Conservation (phyloP, 2,113 vertebrate genomes). For the Hippotragus niger region DNA sequence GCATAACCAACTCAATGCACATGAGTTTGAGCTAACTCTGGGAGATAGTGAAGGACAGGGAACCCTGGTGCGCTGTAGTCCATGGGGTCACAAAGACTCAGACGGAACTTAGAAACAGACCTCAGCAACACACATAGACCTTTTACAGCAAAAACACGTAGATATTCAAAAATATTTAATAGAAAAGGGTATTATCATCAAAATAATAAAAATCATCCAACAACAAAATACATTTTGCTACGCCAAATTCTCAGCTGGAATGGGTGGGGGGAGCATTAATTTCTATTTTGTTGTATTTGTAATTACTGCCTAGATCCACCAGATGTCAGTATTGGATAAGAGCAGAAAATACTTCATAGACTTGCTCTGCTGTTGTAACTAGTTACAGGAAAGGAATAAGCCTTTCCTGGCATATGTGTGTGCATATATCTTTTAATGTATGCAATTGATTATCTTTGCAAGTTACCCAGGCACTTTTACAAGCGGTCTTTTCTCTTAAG, state of each 20-base stretch:
- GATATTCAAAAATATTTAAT: neutral
- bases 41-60: neutral
- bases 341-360: neutral
- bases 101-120: neutral
- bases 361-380: neutral
- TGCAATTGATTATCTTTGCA: neutral
- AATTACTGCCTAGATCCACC: constrained; percentile 58
- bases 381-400: neutral
- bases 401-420: neutral
- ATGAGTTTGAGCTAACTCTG: neutral
- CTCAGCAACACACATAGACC: neutral
- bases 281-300: neutral
- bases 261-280: neutral
- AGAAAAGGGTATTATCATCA: neutral
- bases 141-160: neutral
- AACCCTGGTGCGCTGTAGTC: neutral
- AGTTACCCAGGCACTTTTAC: no score
- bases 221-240: neutral
- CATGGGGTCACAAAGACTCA: neutral
- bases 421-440: neutral
- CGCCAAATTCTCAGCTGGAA: neutral
- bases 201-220: neutral
- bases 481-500: neutral
- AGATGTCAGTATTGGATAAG: constrained; percentile 78
- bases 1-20: neutral